A percentile compares a stretch with the other conserved stretches of the same genome.
Conservation (phyloP, 2,888 invertebrate genomes). For the Noctua comes region DNA sequence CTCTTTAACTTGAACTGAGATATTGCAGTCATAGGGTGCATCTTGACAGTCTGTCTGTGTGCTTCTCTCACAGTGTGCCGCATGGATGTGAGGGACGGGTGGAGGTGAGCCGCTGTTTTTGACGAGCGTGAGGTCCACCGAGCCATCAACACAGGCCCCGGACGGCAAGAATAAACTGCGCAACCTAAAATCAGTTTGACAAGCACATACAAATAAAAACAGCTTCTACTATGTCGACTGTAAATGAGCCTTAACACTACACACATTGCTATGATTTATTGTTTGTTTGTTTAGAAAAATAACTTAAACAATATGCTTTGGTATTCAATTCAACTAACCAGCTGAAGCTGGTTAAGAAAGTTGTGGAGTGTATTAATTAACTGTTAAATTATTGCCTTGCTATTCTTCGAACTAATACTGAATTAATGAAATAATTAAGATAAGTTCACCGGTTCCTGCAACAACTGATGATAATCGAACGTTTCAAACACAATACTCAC, state of each 20-base stretch:
- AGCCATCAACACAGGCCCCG: constrained; percentile 63
- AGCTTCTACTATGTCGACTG: background rate
- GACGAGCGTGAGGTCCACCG: constrained; percentile 76
- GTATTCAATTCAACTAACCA: constrained; percentile 8
- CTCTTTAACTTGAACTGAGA: constrained; percentile 71
- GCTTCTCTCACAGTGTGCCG: constrained; percentile 67
- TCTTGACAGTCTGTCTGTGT: constrained; percentile 79
- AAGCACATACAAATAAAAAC: background rate
- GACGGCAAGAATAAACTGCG: constrained; percentile 69
- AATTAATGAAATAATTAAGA: constrained; percentile 45
- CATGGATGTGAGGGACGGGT: constrained; percentile 28
- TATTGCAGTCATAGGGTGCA: constrained; percentile 13
- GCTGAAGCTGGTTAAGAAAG: background rate
- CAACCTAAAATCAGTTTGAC: constrained; percentile 73
- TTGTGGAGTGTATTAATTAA: constrained; percentile 8
- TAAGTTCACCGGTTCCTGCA: constrained; percentile 45
- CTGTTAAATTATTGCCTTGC: constrained; percentile 9
- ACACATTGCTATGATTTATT: background rate
- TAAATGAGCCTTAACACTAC: background rate
- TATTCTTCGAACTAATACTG: constrained; percentile 6
- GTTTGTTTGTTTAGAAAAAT: constrained; percentile 17
- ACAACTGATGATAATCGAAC: constrained; percentile 28
- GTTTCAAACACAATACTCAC: constrained; percentile 72
- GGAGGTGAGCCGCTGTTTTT: constrained; percentile 71
- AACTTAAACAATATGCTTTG: constrained; percentile 10